Evolutionary conservation across 1,140 invertebrate genomes (phyloP).

Genomic region (Globodera rostochiensis): DNA sequence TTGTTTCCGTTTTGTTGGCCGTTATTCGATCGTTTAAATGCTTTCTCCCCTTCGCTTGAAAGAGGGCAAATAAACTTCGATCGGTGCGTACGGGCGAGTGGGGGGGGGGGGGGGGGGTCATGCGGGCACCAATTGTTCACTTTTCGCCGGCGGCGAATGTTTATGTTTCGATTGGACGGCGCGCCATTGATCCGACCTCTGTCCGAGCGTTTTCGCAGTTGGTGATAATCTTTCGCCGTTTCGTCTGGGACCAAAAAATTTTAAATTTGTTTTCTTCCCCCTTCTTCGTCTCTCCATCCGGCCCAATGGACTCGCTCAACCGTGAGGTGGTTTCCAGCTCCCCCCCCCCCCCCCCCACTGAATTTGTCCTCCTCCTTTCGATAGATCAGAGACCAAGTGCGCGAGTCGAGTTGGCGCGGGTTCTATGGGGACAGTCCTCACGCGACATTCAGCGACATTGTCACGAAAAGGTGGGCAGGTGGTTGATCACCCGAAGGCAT

Average conservation of each 20-base stretch:
- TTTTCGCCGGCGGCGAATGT: not conserved
- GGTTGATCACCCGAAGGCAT: not conserved
- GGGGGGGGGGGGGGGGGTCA: not conserved
- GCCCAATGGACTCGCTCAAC: not conserved
- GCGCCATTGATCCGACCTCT: not conserved
- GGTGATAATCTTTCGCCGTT: not conserved
- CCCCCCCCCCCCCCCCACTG: too few relatives aligned
- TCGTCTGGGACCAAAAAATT: not conserved
- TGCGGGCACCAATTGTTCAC: not conserved
- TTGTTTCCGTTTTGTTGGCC: not conserved
- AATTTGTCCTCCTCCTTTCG: not conserved
- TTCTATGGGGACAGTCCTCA: not conserved
- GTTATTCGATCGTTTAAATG: not conserved
- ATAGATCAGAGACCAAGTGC: constrained; percentile 5
- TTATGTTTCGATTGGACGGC: not conserved
- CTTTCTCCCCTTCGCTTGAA: not conserved
- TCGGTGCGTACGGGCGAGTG: not conserved
- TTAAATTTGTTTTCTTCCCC: not conserved
- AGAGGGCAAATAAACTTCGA: not conserved
- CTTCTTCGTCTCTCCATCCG: not conserved
- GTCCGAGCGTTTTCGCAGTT: not conserved
- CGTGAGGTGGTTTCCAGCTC: not conserved
- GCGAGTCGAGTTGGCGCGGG: not conserved
- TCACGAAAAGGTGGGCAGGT: not conserved
- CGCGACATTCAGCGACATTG: not conserved